Evolutionary conservation across 1,140 invertebrate genomes (phyloP).

Genomic region (Magallana ariakensis): DNA sequence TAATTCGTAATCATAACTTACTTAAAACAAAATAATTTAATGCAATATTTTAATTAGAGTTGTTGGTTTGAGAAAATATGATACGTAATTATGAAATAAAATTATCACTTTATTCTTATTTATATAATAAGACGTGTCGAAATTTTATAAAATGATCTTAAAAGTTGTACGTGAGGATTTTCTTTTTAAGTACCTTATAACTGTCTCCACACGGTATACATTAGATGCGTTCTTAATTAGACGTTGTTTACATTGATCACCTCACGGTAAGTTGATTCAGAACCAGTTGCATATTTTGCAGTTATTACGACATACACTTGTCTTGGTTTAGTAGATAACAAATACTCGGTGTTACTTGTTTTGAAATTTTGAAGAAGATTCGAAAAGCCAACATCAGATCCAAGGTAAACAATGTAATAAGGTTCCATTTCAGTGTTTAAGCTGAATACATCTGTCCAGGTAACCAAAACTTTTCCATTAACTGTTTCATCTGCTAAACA

Average conservation of each 20-base stretch:
- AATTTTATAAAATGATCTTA: not conserved
- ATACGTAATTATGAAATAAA: too few relatives aligned
- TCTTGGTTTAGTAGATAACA: not conserved
- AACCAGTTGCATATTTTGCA: not conserved
- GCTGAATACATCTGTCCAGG: constrained; percentile 39
- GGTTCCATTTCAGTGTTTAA: not conserved
- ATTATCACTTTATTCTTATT: too few relatives aligned
- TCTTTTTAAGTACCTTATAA: not conserved
- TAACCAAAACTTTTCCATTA: not conserved
- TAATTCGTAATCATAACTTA: too few relatives aligned
- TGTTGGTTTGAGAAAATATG: too few relatives aligned
- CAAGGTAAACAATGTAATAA: constrained; percentile 1
- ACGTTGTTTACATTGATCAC: not conserved
- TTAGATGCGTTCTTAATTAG: too few relatives aligned
- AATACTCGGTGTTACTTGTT: not conserved
- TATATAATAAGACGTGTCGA: too few relatives aligned
- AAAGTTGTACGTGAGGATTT: not conserved
- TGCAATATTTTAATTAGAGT: too few relatives aligned
- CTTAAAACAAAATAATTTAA: too few relatives aligned
- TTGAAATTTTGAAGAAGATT: constrained; percentile 11
- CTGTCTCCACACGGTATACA: not conserved
- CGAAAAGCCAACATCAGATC: not conserved
- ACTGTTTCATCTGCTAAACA: not conserved
- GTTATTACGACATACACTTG: constrained; percentile 1
- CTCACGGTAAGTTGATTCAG: not conserved